These are phyloP conservation scores for Idris sp. DNA, from an alignment of 1,140 invertebrate genomes.

Conservation along the genomic window DNA sequence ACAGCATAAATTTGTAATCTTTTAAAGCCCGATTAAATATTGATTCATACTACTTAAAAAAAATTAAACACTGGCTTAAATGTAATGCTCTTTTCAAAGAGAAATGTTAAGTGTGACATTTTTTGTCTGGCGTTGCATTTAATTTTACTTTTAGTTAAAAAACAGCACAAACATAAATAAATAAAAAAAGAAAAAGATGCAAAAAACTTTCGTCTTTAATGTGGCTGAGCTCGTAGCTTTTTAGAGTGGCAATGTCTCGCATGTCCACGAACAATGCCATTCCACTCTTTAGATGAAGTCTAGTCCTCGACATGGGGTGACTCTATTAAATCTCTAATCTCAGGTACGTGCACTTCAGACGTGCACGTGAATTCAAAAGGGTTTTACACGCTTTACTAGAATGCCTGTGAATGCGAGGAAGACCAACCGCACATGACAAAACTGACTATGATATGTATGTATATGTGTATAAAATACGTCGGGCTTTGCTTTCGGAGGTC, in stretches of 20 bases:
- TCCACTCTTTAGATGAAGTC: slow-evolving; percentile 46
- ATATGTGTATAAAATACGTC: too few species aligned
- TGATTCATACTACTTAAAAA: slow-evolving; percentile 9
- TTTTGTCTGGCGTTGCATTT: too few species aligned
- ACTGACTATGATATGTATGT: slow-evolving; percentile 37
- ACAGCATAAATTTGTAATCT: too few species aligned
- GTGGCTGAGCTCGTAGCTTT: slow-evolving; percentile 9
- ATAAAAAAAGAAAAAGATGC: too few species aligned
- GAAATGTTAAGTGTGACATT: too few species aligned
- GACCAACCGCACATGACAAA: slow-evolving; percentile 39
- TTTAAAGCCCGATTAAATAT: too few species aligned
- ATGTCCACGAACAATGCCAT: slow-evolving; percentile 45
- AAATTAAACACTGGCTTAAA: too few species aligned
- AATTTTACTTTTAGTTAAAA: too few species aligned
- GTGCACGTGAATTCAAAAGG: slow-evolving; percentile 45
- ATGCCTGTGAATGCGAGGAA: slow-evolving; percentile 40
- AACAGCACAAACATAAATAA: too few species aligned
- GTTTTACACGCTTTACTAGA: slow-evolving; percentile 49
- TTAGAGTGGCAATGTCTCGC: slow-evolving; percentile 15
- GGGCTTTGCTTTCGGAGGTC: slow-evolving; percentile 56
- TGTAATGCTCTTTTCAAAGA: too few species aligned
- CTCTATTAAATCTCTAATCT: slow-evolving; percentile 58
- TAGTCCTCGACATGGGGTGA: slow-evolving; percentile 30
- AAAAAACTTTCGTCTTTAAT: slow-evolving; percentile 27
- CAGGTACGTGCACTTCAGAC: slow-evolving; percentile 56